Evolutionary conservation across 2,888 invertebrate species (phyloP).

Genomic region (Pegoplata infirma): DNA sequence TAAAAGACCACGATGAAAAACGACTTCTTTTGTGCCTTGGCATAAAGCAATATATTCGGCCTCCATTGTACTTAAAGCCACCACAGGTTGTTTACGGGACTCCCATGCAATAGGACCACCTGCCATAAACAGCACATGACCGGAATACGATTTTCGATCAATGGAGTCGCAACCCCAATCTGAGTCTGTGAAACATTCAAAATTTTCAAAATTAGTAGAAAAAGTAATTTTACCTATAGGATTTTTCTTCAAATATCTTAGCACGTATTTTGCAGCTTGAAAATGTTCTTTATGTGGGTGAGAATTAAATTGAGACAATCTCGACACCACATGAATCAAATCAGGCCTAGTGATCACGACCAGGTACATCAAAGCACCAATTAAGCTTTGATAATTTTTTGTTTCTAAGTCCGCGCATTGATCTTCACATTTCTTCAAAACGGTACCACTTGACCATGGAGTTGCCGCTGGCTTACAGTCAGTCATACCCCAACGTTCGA

Average conservation of each 20-base stretch:
- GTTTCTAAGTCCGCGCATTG: slow-evolving; percentile 4
- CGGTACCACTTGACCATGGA: neutral
- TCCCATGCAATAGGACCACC: slow-evolving; percentile 52
- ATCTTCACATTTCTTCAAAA: slow-evolving; percentile 34
- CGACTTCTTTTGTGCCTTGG: no score
- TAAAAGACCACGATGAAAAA: slow-evolving; percentile 19
- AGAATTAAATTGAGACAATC: slow-evolving; percentile 35
- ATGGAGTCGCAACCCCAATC: slow-evolving; percentile 34
- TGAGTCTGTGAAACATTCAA: slow-evolving; percentile 56
- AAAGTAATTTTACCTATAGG: slow-evolving; percentile 21
- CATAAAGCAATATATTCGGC: no score
- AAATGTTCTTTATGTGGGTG: slow-evolving; percentile 53
- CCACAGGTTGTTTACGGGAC: slow-evolving; percentile 52
- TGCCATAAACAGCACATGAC: no score
- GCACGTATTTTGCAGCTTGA: slow-evolving; percentile 46
- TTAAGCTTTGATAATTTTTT: slow-evolving; percentile 36
- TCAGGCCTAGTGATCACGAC: slow-evolving; percentile 44
- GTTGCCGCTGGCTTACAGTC: no score
- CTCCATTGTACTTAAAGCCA: slow-evolving; percentile 43
- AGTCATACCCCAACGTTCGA: slow-evolving; percentile 26
- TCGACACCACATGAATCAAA: slow-evolving; percentile 38
- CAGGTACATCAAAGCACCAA: slow-evolving; percentile 45
- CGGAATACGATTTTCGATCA: no score
- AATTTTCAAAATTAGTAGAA: slow-evolving; percentile 19
- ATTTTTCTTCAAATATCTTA: slow-evolving; percentile 52